Evolutionary conservation across 2,113 vertebrate species (phyloP).

Genomic region (Suricata suricatta): DNA sequence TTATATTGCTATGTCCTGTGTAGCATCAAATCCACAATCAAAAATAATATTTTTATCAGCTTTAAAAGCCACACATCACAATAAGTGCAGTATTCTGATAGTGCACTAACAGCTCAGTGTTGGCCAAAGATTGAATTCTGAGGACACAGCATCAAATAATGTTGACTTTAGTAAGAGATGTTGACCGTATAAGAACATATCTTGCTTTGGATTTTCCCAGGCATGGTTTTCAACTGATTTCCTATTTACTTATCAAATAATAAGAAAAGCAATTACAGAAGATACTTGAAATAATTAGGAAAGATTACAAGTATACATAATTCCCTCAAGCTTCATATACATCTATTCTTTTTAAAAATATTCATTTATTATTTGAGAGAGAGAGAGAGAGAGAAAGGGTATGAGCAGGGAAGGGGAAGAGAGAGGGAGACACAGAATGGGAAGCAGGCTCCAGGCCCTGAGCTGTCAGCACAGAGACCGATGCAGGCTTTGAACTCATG

Average conservation of each 20-base stretch:
- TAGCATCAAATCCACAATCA: background rate
- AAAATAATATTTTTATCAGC: background rate
- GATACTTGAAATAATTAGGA: background rate
- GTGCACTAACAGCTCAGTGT: background rate
- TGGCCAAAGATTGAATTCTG: background rate
- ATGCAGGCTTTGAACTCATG: no score
- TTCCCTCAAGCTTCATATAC: background rate
- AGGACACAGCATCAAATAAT: background rate
- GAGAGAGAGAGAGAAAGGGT: no score
- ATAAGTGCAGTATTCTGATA: background rate
- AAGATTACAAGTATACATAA: background rate
- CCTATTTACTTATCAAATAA: background rate
- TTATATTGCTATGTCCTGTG: background rate
- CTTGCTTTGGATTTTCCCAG: background rate
- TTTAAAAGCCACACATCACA: background rate
- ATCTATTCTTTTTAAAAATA: no score
- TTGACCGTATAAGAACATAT: background rate
- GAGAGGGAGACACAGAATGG: no score
- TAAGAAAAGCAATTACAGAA: background rate
- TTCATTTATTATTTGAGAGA: no score
- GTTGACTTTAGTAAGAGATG: rapidly evolving
- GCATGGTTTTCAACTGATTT: background rate
- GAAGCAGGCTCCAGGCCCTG: no score
- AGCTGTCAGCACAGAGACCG: no score
- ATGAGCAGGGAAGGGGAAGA: no score